Evolutionary conservation across 2,113 vertebrate species (phyloP), one percentile per base, ranked within the genome.

Genomic region (Chlorodrepanis virens): DNA sequence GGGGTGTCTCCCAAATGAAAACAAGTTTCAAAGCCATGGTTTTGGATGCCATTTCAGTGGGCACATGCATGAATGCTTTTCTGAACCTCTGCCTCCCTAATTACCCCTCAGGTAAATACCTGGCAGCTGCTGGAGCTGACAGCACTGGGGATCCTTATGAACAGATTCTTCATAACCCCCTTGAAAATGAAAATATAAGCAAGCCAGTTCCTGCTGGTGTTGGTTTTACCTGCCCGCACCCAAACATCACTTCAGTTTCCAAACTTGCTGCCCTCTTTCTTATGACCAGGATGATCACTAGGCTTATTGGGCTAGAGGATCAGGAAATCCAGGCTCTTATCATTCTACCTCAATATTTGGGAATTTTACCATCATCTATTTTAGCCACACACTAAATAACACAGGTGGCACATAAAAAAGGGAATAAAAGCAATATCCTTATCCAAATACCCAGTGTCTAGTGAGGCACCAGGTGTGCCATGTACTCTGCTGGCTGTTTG

Each of bases 391-490:
- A 11, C 50, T 82, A 67, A 94, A 24, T 21, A 45, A 28, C 59
- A 75, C 23, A 61, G 15, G 7, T 21, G 49, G 18, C 17, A 8
- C 12, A 3, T 54, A 31, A 50, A 75, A 67, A 83, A 78, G 42
- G 14, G 35, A 75, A 54, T 37, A 65, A 74, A 44, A 82, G 5
- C 54, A 56, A 37, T 17, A 37, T n/a, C 17, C 31, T 35, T 40
- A 21, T 7, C 52, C 37, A 20, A 74, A 44, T 11, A 15, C 28
- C 45, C n/a, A 8, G 33, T 42, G 33, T 60, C 60, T 8, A 25
- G 39, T 0, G 5, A 60, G 50, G 33, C 22, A 5, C 2, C 8
- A 44, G 23, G 10, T 0, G 1, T 27, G 19, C n/a, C 0, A 0
- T 8, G 47, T 6, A 2, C 31, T 33, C 2, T 23, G 27, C 12